Base-by-base conservation (phyloP, 2,888 invertebrate species). In the Laspeyria flexula region DNA sequence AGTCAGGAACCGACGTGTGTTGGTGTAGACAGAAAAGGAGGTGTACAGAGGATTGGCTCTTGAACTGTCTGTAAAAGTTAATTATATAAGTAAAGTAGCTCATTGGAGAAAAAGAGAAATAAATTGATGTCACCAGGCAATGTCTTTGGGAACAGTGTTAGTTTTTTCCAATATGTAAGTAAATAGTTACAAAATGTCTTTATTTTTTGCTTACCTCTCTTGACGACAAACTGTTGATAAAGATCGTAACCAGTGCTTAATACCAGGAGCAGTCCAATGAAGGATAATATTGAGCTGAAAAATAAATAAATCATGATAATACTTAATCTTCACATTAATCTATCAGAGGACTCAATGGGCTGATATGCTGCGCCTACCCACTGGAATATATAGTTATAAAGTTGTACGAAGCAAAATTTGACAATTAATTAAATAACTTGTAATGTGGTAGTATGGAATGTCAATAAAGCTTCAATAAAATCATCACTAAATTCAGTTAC, bases 1-100 rank as follows among this genome's bases (percentile, higher is more conserved):
- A 0, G 75, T 73, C 4, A 92, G 64, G 37, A 91, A 73, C 1
- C 86, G 81, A 2, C 75, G 73, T 0, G 85, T 86, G 60, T 93
- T 93, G 0, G 87, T 85, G 50, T 86, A 84, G 0, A 88, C 53
- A 0, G 92, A 92, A 64, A 92, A 92, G 6, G 66, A 72, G 9
- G 72, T 55, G 18, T 58, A 75, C 0, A 83, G 34, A 1, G 55
- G 53, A 25, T 63, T 78, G 1, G 67, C 30, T 25, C 65, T 44
- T 38, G 68, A 56, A 4, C 71, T 39, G 51, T 66, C 82, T 83
- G 43, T 7, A 39, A 31, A 37, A 15, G 21, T 30, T 18, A 27
- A 12, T 31, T 11, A 41, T 9, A 13, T 21, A 21, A 35, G 2
- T n/a, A 1, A 12, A 15, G 4, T 18, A n/a, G 0, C 0, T 21